Conservation (phyloP, 2,888 invertebrate genomes). For the Caenorhabditis sp. region DNA sequence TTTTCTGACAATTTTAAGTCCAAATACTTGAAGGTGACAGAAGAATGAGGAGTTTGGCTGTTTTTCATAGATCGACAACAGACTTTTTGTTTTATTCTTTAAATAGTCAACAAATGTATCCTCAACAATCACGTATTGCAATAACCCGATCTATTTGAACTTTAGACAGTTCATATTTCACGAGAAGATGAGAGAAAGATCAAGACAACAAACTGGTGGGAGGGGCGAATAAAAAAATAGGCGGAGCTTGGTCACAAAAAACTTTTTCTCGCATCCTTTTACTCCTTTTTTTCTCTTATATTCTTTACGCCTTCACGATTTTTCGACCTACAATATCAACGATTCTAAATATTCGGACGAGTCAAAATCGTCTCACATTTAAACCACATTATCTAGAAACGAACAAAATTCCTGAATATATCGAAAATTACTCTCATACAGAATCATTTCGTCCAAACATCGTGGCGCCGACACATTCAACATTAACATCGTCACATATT, state of each 20-base stretch:
- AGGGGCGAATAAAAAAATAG: constrained; percentile 12
- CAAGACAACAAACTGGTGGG: constrained; percentile 7
- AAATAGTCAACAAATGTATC: not conserved
- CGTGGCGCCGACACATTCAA: not conserved
- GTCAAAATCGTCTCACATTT: too few relatives aligned
- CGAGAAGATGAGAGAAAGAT: not conserved
- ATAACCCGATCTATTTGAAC: not conserved
- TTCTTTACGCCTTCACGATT: constrained; percentile 1
- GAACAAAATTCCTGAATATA: constrained; percentile 21
- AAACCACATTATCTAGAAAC: too few relatives aligned
- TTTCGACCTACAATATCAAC: constrained; percentile 12
- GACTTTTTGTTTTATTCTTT: too few relatives aligned
- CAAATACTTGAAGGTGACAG: too few relatives aligned
- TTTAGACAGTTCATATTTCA: not conserved
- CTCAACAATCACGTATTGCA: too few relatives aligned
- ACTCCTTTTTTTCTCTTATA: constrained; percentile 7
- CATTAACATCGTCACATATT: not conserved
- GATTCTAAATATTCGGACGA: constrained; percentile 24
- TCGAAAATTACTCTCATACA: not conserved
- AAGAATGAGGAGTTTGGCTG: too few relatives aligned
- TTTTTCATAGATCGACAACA: too few relatives aligned
- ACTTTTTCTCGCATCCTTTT: constrained; percentile 14
- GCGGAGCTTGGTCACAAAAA: not conserved
- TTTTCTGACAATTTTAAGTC: too few relatives aligned
- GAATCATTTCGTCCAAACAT: not conserved